Base-by-base conservation (phyloP, 2,888 invertebrate genomes). In the Epirrhoe tristata region DNA sequence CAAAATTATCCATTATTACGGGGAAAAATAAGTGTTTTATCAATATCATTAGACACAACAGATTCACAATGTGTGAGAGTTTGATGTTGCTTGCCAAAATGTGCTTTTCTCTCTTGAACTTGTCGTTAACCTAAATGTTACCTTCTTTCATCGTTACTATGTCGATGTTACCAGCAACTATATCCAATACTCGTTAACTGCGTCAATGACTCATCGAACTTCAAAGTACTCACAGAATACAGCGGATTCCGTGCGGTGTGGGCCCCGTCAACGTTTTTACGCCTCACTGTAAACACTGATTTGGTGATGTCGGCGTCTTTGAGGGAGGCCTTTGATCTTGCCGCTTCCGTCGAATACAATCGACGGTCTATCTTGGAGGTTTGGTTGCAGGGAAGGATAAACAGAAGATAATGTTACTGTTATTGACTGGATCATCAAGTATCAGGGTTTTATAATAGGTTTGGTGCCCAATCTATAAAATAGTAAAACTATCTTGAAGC, bases 291-390 rank as follows among this genome's bases (percentile, higher is more conserved):
- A 88, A 87, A 87, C 88, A 89, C 84, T 81, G 82, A 84, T 87
- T 86, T 84, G 85, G 85, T 81, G 78, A 76, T 79, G 83, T 79
- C 85, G 85, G 78, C 74, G 74, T 72, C 77, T 76, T 77, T 78
- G 75, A 75, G 78, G 72, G 70, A 62, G 51, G 67, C 68, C 85
- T 92, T 92, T 91, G 90, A 91, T 88, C 84, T 84, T 75, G 82
- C 90, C 90, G 91, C 90, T 89, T 91, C 91, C 91, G 91, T 81
- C 79, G 82, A 75, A 78, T 79, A 89, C 89, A 89, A 89, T 86
- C 52, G 85, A 77, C 80, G 78, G 78, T 78, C 84, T 85, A 84
- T 86, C 84, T 80, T 68, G 63, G 69, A 77, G 78, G 77, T 79
- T 75, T 63, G 65, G 73, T 48, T 68, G 51, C 63, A 75, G 75